These are phyloP conservation scores for Cantharis rustica DNA, from an alignment of 2,888 invertebrate species.

Conservation along the genomic window DNA sequence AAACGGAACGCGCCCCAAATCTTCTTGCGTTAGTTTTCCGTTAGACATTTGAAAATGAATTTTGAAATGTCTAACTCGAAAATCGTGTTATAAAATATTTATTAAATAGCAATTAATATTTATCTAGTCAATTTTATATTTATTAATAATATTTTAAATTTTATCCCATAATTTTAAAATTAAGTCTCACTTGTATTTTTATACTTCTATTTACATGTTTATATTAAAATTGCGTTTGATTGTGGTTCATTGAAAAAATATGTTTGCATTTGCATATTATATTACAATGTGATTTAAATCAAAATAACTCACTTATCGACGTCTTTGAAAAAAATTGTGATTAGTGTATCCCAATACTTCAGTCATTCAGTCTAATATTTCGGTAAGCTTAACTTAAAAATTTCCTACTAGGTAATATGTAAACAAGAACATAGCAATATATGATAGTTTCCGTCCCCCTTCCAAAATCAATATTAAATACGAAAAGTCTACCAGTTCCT, in stretches of 20 bases:
- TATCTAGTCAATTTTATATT: not conserved
- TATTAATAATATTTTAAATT: not conserved
- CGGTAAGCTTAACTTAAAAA: too few species aligned
- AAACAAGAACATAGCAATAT: not conserved
- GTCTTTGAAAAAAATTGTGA: not conserved
- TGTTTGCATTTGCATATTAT: not conserved
- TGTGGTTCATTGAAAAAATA: not conserved
- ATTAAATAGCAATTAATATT: not conserved
- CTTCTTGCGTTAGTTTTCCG: not conserved
- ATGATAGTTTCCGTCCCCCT: not conserved
- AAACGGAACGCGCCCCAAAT: not conserved
- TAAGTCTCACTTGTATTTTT: not conserved
- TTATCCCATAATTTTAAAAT: not conserved
- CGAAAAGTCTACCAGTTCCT: not conserved
- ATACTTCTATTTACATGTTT: not conserved
- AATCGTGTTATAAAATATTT: not conserved
- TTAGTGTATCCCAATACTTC: not conserved
- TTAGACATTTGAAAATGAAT: not conserved
- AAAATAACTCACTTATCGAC: not conserved
- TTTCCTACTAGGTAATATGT: too few species aligned
- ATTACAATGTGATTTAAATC: not conserved
- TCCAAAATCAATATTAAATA: not conserved
- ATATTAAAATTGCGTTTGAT: not conserved
- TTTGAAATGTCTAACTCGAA: not conserved
- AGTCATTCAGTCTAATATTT: not conserved